phyloP scores from a whole-genome alignment of 2,888 invertebrate species.

The Trichogramma dendrolimi region DNA sequence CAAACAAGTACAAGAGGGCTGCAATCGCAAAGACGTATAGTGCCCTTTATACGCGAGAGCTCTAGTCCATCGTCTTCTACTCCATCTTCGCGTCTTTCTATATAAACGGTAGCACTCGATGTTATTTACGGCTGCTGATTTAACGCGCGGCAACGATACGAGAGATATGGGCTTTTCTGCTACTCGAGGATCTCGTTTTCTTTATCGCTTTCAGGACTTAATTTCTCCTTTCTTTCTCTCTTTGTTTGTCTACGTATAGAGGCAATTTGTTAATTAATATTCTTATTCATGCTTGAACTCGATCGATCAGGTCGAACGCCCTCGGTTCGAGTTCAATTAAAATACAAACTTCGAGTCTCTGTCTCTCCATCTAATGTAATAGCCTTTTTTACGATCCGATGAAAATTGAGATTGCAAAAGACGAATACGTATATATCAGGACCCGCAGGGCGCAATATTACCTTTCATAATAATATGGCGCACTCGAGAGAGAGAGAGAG shows the following conservation, averaged over 20 bases:
- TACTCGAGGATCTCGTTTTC: slow-evolving; percentile 10
- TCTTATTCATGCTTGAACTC: too few species aligned
- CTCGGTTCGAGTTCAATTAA: slow-evolving; percentile 21
- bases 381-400: neutral
- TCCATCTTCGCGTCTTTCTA: neutral
- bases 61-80: too few species aligned
- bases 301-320: slow-evolving; percentile 14
- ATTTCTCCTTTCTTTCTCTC: slow-evolving; percentile 14
- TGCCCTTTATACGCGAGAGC: slow-evolving; percentile 30
- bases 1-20: slow-evolving; percentile 32
- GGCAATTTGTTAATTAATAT: slow-evolving; percentile 24
- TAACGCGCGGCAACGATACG: slow-evolving; percentile 43
- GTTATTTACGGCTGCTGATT: slow-evolving; percentile 51
- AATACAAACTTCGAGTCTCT: neutral
- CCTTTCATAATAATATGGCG: slow-evolving; percentile 9
- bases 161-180: slow-evolving; percentile 29
- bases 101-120: slow-evolving; percentile 11
- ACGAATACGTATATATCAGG: slow-evolving; percentile 22
- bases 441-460: slow-evolving; percentile 18
- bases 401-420: slow-evolving; percentile 33
- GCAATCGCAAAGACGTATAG: slow-evolving; percentile 40
- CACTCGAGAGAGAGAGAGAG: neutral
- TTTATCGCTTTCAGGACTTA: slow-evolving; percentile 19
- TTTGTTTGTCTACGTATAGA: neutral
- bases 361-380: too few species aligned